phyloP scores from a whole-genome alignment of 2,888 invertebrate species.

The Ectemnius continuus region DNA sequence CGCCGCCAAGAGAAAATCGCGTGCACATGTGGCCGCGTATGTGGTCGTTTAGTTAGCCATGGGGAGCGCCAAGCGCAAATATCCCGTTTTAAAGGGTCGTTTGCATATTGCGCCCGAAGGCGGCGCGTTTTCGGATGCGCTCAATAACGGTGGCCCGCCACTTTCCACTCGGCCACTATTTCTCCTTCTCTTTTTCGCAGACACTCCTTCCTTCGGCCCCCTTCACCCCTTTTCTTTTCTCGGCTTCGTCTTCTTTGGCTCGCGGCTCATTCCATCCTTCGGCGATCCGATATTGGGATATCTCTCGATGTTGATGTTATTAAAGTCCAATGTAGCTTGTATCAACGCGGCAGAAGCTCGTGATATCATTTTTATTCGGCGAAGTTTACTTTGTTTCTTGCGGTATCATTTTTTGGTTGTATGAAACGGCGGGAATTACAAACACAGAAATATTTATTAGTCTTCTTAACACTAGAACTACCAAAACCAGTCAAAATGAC shows the following conservation, averaged over 20 bases:
- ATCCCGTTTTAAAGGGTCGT: constrained; percentile 74
- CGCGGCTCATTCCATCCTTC: neutral
- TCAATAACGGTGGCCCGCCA: constrained; percentile 66
- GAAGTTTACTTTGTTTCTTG: too few species aligned
- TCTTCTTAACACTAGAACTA: too few species aligned
- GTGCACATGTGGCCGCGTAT: constrained; percentile 12
- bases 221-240: constrained; percentile 1
- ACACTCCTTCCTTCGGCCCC: too few species aligned
- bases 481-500: too few species aligned
- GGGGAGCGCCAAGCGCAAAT: constrained; percentile 68
- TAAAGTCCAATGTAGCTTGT: too few species aligned
- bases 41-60: constrained; percentile 8
- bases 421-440: too few species aligned
- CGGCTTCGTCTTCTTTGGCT: neutral
- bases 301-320: too few species aligned
- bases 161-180: constrained; percentile 60
- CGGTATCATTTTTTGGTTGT: too few species aligned
- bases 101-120: constrained; percentile 69
- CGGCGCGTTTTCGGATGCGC: constrained; percentile 62
- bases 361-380: too few species aligned
- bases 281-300: too few species aligned
- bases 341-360: too few species aligned
- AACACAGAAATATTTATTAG: too few species aligned
- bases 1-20: neutral
- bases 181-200: constrained; percentile 25